Percentiles rank a stretch among this genome's conserved stretches.
Evolutionary conservation across 2,888 invertebrate genomes (phyloP).

Genomic region (Apodemia hepburni): DNA sequence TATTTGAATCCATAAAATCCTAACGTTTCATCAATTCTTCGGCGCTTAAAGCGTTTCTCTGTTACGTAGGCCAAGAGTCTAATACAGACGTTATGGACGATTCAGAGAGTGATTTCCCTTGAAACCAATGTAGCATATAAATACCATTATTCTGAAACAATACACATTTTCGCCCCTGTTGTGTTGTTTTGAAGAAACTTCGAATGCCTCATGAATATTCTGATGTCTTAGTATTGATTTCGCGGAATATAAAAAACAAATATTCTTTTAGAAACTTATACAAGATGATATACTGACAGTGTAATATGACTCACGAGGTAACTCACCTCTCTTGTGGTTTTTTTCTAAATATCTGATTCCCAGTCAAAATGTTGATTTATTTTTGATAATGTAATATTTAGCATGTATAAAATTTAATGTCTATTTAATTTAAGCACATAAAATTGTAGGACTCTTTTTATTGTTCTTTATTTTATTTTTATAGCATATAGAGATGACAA

Average conservation of each 20-base stretch:
- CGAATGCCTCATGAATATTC: conserved; percentile 52
- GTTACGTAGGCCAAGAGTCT: conserved; percentile 36
- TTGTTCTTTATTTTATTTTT: too few species aligned
- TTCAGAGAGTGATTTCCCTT: conserved; percentile 76
- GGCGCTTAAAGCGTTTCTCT: conserved; percentile 40
- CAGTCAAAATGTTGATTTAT: too few species aligned
- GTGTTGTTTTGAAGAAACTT: conserved; percentile 56
- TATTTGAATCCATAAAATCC: conserved; percentile 44
- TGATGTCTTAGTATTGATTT: conserved; percentile 37
- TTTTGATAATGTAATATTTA: too few species aligned
- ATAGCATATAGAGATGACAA: too few species aligned
- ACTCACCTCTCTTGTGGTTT: too few species aligned
- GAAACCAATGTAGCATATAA: conserved; percentile 79
- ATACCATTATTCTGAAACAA: conserved; percentile 77
- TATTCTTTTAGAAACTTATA: not conserved
- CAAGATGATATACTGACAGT: not conserved
- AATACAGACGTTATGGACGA: conserved; percentile 65
- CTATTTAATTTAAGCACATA: too few species aligned
- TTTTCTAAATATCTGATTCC: too few species aligned
- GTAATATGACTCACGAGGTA: too few species aligned
- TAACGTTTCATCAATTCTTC: conserved; percentile 39
- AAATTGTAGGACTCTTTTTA: too few species aligned
- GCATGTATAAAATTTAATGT: too few species aligned
- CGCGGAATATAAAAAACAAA: conserved; percentile 2
- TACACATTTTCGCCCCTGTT: conserved; percentile 60